These are phyloP conservation scores for Ceratoteleas bidentatus DNA, from an alignment of 1,140 invertebrate genomes.

Conservation along the genomic window DNA sequence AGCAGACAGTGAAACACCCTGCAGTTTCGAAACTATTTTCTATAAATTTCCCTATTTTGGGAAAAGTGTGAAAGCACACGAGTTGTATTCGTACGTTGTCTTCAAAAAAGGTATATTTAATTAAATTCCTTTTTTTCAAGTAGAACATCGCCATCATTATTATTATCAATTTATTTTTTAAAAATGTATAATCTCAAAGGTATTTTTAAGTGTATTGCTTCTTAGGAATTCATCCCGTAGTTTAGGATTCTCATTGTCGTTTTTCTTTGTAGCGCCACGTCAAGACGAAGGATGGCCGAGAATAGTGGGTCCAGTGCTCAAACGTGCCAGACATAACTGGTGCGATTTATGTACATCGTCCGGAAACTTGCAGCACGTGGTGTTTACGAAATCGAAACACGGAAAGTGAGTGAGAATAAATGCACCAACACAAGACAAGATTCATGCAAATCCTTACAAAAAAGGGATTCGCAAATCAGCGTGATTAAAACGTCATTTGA, in stretches of 20 bases:
- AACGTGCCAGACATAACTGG: constrained; percentile 86
- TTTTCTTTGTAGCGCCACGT: constrained; percentile 74
- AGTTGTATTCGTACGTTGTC: constrained; percentile 89
- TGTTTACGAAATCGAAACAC: constrained; percentile 88
- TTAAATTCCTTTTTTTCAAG: too few species aligned
- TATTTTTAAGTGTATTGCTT: constrained; percentile 10
- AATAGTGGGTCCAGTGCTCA: constrained; percentile 85
- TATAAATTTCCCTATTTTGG: constrained; percentile 81
- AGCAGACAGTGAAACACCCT: constrained; percentile 84
- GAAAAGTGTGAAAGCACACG: constrained; percentile 74
- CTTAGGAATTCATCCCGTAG: not conserved
- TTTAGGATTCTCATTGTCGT: not conserved
- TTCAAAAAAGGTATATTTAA: constrained; percentile 88
- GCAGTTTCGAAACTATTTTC: constrained; percentile 89
- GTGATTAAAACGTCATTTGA: too few species aligned
- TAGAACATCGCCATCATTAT: too few species aligned
- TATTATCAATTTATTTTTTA: too few species aligned
- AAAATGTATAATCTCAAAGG: too few species aligned
- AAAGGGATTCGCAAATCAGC: too few species aligned
- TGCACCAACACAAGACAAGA: too few species aligned
- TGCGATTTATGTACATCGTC: constrained; percentile 89
- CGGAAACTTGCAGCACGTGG: constrained; percentile 89
- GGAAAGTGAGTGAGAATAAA: constrained; percentile 82
- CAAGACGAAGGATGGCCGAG: constrained; percentile 87
- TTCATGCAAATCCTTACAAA: too few species aligned